phyloP scores from a whole-genome alignment of 2,113 vertebrate genomes.

The Camelus bactrianus region DNA sequence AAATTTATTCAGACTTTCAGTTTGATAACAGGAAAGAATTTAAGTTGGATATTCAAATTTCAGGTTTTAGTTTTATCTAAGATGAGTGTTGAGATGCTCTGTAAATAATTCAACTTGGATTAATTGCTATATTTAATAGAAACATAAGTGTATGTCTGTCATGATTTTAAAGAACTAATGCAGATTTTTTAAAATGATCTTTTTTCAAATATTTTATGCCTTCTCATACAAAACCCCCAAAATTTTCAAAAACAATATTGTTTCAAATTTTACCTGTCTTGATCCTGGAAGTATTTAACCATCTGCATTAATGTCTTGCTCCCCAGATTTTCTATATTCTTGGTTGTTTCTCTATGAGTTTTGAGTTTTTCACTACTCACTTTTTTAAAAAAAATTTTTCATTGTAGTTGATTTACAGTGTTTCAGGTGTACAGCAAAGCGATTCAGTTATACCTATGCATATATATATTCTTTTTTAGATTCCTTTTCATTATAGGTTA shows the following conservation, averaged over 20 bases:
- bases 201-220: background rate
- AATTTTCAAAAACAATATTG: background rate
- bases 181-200: background rate
- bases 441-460: too few relatives aligned
- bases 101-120: background rate
- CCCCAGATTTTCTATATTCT: background rate
- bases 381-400: background rate
- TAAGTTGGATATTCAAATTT: background rate
- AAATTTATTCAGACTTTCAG: background rate
- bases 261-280: background rate
- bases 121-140: background rate
- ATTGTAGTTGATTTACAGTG: too few relatives aligned
- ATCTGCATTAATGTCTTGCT: background rate
- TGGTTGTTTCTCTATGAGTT: background rate
- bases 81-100: background rate
- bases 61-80: background rate
- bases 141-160: background rate
- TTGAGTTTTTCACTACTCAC: background rate
- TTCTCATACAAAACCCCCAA: background rate
- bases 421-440: too few relatives aligned
- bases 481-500: too few relatives aligned
- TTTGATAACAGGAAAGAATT: background rate
- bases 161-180: background rate
- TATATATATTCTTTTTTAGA: too few relatives aligned
- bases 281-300: background rate